phyloP scores from a whole-genome alignment of 2,113 vertebrate genomes.

The Sphyrna mokarran region DNA sequence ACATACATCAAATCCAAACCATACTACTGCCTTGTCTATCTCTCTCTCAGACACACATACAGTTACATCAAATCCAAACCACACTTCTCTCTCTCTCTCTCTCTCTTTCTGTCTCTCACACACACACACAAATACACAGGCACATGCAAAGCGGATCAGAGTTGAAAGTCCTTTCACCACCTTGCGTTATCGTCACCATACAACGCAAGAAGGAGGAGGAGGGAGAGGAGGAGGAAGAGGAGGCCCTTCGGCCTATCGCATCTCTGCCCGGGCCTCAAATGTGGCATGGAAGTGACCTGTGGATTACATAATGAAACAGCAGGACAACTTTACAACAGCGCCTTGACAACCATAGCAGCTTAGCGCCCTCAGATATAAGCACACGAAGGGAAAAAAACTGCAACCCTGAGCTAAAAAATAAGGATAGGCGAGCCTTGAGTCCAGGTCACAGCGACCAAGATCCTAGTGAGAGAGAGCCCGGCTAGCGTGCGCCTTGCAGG shows the following conservation, averaged over 20 bases:
- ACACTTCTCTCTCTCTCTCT: neutral
- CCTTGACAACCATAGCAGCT: neutral
- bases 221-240: neutral
- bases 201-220: too few species aligned
- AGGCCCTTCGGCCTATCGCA: neutral
- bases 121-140: neutral
- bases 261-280: neutral
- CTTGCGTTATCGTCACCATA: neutral
- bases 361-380: too few species aligned
- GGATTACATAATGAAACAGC: neutral
- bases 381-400: neutral
- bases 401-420: too few species aligned
- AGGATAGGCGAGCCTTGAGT: neutral
- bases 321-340: neutral
- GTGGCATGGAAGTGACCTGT: neutral
- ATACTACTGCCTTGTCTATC: too few species aligned
- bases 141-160: neutral
- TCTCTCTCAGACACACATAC: too few species aligned
- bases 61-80: neutral
- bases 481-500: neutral
- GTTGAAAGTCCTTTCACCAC: neutral
- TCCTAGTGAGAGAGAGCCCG: too few species aligned
- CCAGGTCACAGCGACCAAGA: too few species aligned
- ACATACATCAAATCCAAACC: too few species aligned
- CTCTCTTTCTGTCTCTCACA: neutral